Evolutionary conservation across 2,113 vertebrate species (phyloP), one percentile per base, ranked within the genome.

Genomic region (Hucho hucho): DNA sequence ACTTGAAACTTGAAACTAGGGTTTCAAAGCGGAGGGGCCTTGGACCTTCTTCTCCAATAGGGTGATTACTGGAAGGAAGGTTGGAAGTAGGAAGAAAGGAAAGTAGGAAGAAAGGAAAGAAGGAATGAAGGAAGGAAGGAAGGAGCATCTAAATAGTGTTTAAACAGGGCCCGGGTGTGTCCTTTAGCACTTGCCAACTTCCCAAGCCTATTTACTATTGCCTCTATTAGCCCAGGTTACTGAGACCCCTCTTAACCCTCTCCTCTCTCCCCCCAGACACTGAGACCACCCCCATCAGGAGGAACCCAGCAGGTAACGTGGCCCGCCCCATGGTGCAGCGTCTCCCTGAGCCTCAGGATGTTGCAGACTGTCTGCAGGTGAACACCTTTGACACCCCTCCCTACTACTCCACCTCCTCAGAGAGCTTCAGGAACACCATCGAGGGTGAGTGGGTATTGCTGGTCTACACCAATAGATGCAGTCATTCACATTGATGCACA

Each of bases 391-490:
- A 99, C 89, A 97, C 98, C 0, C 94, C 96, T 3, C 98, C 98
- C 20, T 99, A 94, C 87, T 98, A 96, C 81, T 99, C 97, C 84
- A 97, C 96, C 73, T 99, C 97, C 67, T 93, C 95, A 1, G 94
- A 97, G 70, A 99, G 98, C 83, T 99, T 99, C 84, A 93, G 98
- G 65, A 99, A 99, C 89, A 94, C 96, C 18, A 87, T 99, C 2
- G 98, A 99, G 94, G 98, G 98, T 94, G 84, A 81, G 65, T n/a
- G 28, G 16, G 3, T 11, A 67, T 7, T 20, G 12, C 16, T 28
- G 18, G 24, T 13, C 13, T 29, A 28, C 26, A 29, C 64, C 11
- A 6, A 29, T 14, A 18, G 2, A 18, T 16, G 13, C 16, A 26
- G 14, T 65, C 16, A 29, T 65, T 6, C 2, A 65, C 26, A 11